Conservation (phyloP, 1,140 invertebrate species). For the Drosophila tani region DNA sequence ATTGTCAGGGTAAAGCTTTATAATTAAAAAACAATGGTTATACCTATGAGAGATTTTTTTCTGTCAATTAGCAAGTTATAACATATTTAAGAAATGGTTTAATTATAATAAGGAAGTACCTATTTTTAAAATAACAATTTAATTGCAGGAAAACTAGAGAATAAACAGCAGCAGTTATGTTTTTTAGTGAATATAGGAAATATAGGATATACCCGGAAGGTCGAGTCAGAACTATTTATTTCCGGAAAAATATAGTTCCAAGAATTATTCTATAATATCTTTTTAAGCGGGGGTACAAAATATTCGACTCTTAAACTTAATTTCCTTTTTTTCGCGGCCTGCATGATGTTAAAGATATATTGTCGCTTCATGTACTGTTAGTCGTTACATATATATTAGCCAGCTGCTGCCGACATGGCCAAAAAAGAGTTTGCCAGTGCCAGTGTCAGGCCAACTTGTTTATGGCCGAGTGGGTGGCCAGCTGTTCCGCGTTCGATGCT, state of each 20-base stretch:
- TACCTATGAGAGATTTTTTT: background rate
- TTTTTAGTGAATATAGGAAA: background rate
- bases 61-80: no score
- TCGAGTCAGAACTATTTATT: no score
- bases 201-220: no score
- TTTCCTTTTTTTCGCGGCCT: background rate
- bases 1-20: background rate
- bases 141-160: background rate
- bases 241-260: background rate
- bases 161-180: no score
- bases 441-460: constrained; percentile 57
- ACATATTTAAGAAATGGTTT: background rate
- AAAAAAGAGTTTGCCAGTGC: constrained; percentile 40
- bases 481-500: constrained; percentile 15
- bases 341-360: constrained; percentile 74
- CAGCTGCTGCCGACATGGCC: constrained; percentile 52
- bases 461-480: constrained; percentile 72
- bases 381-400: constrained; percentile 79
- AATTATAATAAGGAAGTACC: no score
- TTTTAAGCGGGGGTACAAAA: constrained; percentile 1
- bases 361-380: constrained; percentile 81
- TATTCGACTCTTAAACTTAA: background rate
- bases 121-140: background rate
- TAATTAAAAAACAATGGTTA: background rate
- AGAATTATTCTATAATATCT: background rate